Evolutionary conservation across 1,140 invertebrate species (phyloP).

Genomic region (Bombyx mandarina): DNA sequence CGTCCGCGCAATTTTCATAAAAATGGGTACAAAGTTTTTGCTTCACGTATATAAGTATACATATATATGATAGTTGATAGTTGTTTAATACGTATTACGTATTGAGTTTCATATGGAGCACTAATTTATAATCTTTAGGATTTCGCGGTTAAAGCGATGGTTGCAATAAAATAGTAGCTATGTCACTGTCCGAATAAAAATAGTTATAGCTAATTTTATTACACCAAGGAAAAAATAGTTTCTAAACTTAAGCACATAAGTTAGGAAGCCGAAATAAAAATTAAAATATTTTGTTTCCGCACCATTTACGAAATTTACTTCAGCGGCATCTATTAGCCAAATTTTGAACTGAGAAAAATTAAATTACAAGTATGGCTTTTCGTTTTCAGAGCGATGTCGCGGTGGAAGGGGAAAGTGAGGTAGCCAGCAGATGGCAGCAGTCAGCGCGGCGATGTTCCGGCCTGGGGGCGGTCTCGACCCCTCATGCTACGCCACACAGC

Average conservation of each 20-base stretch:
- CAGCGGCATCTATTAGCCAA: not conserved
- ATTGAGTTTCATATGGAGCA: no score
- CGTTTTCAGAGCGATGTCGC: constrained; percentile 55
- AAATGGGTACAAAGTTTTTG: no score
- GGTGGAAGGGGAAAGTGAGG: constrained; percentile 65
- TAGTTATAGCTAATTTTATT: no score
- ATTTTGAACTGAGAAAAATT: not conserved
- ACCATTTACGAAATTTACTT: not conserved
- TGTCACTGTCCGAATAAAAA: no score
- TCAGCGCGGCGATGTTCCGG: constrained; percentile 64
- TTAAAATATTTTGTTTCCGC: not conserved
- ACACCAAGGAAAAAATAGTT: no score
- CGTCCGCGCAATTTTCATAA: no score
- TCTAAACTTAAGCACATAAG: not conserved
- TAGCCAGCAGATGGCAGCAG: constrained; percentile 68
- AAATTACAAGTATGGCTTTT: not conserved
- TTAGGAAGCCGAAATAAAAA: not conserved
- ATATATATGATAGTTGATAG: no score
- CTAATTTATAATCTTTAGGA: no score
- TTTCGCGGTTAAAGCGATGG: no score
- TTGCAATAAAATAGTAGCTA: no score
- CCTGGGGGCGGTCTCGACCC: constrained; percentile 59
- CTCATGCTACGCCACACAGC: constrained; percentile 55
- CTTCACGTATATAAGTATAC: no score
- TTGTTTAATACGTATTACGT: no score